These are phyloP conservation scores for Pocillopora verrucosa DNA, from an alignment of 64 coral and sea anemone species.

Conservation along the genomic window DNA sequence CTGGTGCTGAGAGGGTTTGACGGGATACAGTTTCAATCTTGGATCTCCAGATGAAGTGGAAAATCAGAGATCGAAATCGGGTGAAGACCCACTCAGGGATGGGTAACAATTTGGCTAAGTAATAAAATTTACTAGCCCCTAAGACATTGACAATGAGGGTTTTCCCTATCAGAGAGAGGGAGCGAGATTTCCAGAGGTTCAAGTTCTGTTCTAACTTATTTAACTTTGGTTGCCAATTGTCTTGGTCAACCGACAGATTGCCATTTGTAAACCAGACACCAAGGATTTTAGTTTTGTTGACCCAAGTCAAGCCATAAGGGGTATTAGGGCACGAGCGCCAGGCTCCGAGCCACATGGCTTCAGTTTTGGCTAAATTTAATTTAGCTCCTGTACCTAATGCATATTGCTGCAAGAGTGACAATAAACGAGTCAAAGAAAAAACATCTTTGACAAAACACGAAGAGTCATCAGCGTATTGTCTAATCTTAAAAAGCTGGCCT, in stretches of 20 bases:
- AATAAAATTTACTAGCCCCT: neutral
- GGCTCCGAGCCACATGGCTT: constrained; percentile 22
- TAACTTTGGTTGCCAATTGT: constrained; percentile 9
- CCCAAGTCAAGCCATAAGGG: neutral
- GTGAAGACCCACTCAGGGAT: neutral
- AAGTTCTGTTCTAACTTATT: neutral
- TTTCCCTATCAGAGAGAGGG: neutral
- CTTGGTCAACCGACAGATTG: neutral
- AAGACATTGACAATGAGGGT: constrained; percentile 30
- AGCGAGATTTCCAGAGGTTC: neutral
- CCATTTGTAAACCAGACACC: neutral
- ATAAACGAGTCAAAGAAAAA: neutral
- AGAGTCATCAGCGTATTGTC: constrained; percentile 43
- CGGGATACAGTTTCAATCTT: neutral
- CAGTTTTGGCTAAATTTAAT: neutral
- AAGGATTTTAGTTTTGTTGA: neutral
- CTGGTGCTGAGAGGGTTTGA: neutral
- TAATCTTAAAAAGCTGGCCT: neutral
- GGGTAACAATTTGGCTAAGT: neutral
- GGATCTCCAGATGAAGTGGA: neutral
- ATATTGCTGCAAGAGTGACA: neutral
- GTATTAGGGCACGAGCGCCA: neutral
- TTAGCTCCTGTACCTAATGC: constrained; percentile 27
- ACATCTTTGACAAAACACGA: neutral
- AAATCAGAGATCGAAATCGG: neutral